Evolutionary conservation across 1,140 invertebrate genomes (phyloP), one percentile per base, ranked within the genome.

Genomic region (Drosophila kikkawai): DNA sequence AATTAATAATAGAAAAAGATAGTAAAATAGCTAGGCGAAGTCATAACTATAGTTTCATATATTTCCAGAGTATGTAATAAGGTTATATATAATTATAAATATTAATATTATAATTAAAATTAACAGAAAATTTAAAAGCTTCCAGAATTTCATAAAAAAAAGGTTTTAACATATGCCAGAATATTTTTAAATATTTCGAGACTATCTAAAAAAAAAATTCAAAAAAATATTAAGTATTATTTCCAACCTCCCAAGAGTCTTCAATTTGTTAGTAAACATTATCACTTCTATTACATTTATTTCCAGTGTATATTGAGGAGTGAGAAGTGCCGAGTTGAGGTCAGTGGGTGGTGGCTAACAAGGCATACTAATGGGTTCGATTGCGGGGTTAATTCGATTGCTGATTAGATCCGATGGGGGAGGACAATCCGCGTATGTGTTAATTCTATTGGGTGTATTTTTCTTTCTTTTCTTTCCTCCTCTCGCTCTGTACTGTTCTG

Each of bases 301-400:
- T 44, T 4, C 2, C 26, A 42, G 45, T 51, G 36, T 12, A 37
- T 17, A 2, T 29, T n/a, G 4, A 1, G 29, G 19, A 15, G 22
- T 17, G 56, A 15, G 37, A 50, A 39, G 44, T 73, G 44, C 39
- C 51, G 51, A 42, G 36, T 29, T 39, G 53, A 39, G 70, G 45
- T 60, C 68, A 71, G 68, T 50, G 67, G 55, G 68, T 73, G 69
- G 69, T 56, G 67, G 48, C 67, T 55, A 70, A 70, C 64, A 70
- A 68, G 67, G 67, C 67, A 68, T 70, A 68, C 67, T 70, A 59
- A 71, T 71, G 69, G 70, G 67, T 71, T 60, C 55, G 70, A 73
- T 73, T 60, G 67, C 67, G 68, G 70, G 70, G 70, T 73, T 73
- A 73, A 73, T 73, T 73, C 70, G 69, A 73, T 71, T 73, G 53